Percentiles rank a stretch among this genome's conserved stretches.
These are phyloP conservation scores for Agriopis marginaria DNA, from an alignment of 2,888 invertebrate genomes.

Conservation along the genomic window DNA sequence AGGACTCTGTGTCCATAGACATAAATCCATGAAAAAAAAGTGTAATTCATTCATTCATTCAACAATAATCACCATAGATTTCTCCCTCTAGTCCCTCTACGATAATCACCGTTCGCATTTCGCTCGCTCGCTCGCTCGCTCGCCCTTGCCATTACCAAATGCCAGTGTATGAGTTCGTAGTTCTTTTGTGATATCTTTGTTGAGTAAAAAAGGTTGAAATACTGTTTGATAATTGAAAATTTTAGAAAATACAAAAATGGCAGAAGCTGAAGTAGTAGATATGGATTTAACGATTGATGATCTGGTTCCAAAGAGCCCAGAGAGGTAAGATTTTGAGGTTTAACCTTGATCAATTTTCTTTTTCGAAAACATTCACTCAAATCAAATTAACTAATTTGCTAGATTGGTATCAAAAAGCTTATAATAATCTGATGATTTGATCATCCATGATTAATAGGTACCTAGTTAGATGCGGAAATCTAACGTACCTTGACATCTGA, in stretches of 20 bases:
- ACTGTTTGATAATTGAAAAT: constrained; percentile 55
- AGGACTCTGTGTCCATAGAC: no score
- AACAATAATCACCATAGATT: no score
- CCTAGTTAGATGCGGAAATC: constrained; percentile 17
- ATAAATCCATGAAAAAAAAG: no score
- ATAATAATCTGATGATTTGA: constrained; percentile 1
- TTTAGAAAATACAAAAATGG: constrained; percentile 64
- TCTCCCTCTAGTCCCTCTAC: no score
- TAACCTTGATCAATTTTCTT: constrained; percentile 23
- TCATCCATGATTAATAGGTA: neutral
- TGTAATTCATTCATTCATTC: no score
- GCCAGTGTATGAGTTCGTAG: constrained; percentile 49
- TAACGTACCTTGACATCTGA: constrained; percentile 71
- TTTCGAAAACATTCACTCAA: constrained; percentile 15
- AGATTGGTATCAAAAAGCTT: neutral
- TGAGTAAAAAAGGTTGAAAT: constrained; percentile 66
- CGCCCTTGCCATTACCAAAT: neutral
- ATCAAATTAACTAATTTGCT: neutral
- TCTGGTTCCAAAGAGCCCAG: constrained; percentile 82
- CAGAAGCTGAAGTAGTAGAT: constrained; percentile 78
- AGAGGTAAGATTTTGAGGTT: constrained; percentile 67
- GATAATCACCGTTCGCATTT: neutral
- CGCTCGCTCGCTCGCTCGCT: neutral
- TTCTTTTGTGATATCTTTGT: constrained; percentile 74
- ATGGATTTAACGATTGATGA: constrained; percentile 81